Conservation (phyloP, 1,140 invertebrate species). For the Pseudachorutes palmiensis region DNA sequence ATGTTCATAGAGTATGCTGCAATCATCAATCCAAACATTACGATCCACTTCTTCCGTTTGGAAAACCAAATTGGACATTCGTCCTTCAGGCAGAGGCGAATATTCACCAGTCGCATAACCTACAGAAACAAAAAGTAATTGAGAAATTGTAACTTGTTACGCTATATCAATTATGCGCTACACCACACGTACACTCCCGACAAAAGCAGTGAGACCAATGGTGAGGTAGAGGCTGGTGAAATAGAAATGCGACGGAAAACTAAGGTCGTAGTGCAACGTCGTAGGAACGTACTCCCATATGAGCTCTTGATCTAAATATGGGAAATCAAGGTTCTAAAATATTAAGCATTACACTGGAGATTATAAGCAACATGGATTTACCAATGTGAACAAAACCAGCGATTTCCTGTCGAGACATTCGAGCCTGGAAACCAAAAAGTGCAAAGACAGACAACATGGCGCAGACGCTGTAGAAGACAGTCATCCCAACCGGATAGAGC, state of each 20-base stretch:
- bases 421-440: neutral
- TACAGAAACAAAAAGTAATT: neutral
- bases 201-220: neutral
- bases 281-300: neutral
- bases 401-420: neutral
- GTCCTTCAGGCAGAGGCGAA: neutral
- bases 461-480: neutral
- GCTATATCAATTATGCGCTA: neutral
- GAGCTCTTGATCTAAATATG: neutral
- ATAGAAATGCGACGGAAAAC: constrained; percentile 1
- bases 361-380: neutral
- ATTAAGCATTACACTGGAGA: neutral
- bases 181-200: neutral
- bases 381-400: neutral
- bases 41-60: neutral
- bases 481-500: neutral
- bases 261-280: neutral
- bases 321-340: neutral
- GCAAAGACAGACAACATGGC: neutral
- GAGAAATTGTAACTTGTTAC: neutral
- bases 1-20: neutral
- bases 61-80: neutral
- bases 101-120: neutral
- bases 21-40: neutral
- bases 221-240: neutral